Conservation (phyloP, 2,113 vertebrate species). For the Peromyscus maniculatus region DNA sequence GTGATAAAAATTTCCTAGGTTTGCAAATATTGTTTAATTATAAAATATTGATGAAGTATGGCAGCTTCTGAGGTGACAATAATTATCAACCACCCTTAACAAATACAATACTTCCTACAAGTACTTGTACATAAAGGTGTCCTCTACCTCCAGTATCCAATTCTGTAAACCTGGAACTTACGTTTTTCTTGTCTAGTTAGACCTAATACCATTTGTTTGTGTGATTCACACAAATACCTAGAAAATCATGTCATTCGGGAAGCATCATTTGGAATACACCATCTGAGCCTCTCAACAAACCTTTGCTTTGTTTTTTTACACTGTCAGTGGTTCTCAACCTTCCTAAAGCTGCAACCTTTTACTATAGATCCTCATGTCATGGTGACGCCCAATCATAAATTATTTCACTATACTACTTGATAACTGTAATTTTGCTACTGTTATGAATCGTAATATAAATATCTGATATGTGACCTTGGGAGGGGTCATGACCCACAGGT, state of each 20-base stretch:
- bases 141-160: background rate
- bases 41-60: background rate
- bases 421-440: background rate
- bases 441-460: background rate
- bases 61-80: slow-evolving; percentile 1
- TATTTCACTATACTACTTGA: background rate
- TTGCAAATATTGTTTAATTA: background rate
- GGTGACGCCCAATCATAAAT: background rate
- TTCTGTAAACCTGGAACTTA: background rate
- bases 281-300: background rate
- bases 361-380: background rate
- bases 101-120: background rate
- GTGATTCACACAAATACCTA: background rate
- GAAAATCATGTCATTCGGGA: background rate
- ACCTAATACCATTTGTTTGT: background rate
- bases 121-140: background rate
- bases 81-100: background rate
- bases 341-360: background rate
- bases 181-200: background rate
- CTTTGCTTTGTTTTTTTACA: background rate
- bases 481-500: background rate
- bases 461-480: background rate
- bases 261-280: slow-evolving; percentile 3
- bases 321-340: background rate
- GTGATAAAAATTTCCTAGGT: slow-evolving; percentile 8